phyloP scores from a whole-genome alignment of 2,888 invertebrate species.

The Rhimphoctona megacephalus region DNA sequence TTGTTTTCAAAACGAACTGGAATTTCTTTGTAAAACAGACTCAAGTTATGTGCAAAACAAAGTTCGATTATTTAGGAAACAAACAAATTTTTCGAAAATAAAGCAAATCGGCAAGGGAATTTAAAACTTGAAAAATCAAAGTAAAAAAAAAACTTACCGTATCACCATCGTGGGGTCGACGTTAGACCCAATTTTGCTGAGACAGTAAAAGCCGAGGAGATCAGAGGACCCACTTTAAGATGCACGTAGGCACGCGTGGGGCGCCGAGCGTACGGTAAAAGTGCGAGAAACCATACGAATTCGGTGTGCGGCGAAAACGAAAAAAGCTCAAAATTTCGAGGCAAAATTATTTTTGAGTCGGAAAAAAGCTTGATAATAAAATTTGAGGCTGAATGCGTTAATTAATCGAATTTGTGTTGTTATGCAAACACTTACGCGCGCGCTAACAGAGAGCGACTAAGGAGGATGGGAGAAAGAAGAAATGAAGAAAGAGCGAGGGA shows the following conservation, averaged over 20 bases:
- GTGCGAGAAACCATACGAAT: conserved; percentile 30
- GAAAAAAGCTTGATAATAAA: not conserved
- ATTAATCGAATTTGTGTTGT: conserved; percentile 61
- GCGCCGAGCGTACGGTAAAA: conserved; percentile 33
- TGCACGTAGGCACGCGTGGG: conserved; percentile 61
- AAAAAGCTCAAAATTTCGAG: not conserved
- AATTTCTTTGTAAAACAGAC: not conserved
- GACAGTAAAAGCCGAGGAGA: conserved; percentile 77
- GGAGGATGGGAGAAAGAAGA: conserved; percentile 25
- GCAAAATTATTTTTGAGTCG: not conserved
- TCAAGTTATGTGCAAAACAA: not conserved
- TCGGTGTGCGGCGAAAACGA: not conserved
- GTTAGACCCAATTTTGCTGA: conserved; percentile 81
- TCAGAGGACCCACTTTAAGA: conserved; percentile 77
- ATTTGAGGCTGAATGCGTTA: conserved; percentile 17
- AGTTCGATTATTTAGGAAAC: not conserved
- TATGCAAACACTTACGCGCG: conserved; percentile 62
- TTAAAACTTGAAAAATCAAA: not conserved
- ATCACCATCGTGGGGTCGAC: conserved; percentile 84
- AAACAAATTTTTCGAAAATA: not conserved
- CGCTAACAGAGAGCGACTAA: conserved; percentile 32
- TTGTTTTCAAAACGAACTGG: not conserved
- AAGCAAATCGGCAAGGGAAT: not conserved
- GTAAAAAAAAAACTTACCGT: conserved; percentile 76
- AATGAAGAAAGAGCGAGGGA: conserved; percentile 20